Conservation (phyloP, 2,113 vertebrate genomes). For the Myanophis thanlyinensis region DNA sequence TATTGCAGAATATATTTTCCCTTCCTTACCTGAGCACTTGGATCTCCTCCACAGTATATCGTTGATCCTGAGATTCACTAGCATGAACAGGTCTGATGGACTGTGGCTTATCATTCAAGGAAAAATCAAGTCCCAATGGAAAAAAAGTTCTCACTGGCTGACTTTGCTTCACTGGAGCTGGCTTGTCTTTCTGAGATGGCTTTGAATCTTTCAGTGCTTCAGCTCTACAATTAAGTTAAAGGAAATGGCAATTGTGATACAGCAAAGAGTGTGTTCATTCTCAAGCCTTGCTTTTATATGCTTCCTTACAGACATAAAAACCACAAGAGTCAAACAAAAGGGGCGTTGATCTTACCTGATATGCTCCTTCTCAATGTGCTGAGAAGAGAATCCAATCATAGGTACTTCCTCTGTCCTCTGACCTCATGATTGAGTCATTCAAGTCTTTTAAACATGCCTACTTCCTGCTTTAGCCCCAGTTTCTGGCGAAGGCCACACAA, state of each 20-base stretch:
- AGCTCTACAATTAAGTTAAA: conserved; percentile 74
- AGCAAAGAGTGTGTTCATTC: background rate
- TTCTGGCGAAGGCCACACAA: no score
- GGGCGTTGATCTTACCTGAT: no score
- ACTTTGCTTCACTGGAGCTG: conserved; percentile 67
- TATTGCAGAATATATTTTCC: background rate
- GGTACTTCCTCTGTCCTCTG: no score
- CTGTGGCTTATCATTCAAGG: conserved; percentile 84
- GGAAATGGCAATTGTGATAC: conserved; percentile 8
- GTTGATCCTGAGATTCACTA: conserved; percentile 86
- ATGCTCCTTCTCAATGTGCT: no score
- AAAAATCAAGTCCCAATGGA: conserved; percentile 88
- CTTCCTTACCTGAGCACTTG: conserved; percentile 89
- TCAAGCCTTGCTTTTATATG: background rate
- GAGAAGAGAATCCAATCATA: no score
- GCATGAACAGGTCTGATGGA: conserved; percentile 81
- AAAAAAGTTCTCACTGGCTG: conserved; percentile 80
- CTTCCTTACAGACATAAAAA: background rate
- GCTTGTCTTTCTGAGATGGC: conserved; percentile 74
- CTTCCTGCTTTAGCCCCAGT: no score
- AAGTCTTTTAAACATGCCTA: no score
- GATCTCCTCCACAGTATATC: conserved; percentile 92
- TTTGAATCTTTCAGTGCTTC: conserved; percentile 91
- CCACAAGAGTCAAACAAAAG: background rate
- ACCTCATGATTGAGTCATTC: no score